Base-by-base conservation (phyloP, 2,888 invertebrate genomes). In the Sylvicola cinctus region DNA sequence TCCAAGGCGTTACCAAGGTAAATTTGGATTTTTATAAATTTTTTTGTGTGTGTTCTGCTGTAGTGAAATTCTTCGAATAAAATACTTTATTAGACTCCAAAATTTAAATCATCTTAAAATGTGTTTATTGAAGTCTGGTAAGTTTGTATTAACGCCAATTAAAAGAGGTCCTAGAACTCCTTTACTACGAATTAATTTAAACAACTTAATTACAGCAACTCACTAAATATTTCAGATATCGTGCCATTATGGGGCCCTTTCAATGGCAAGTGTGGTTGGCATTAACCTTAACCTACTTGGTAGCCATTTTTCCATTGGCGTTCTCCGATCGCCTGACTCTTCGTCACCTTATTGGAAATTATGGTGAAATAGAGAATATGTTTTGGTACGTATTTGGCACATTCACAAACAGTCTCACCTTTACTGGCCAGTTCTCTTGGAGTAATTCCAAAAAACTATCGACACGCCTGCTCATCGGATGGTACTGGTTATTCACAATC, bases 371-470 rank as follows among this genome's bases (percentile, higher is more conserved):
- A 26, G 78, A 79, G 54, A 76, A 79, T 45, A 80, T 81, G 79
- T 81, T 81, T 51, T 83, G 81, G 81, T 80, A 79, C 48, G 78
- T 83, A 35, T 83, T 80, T 45, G 80, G 81, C 4, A 81, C 80
- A 29, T 83, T 81, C 47, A 83, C 83, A 1, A 83, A 83, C 47
- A 73, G 75, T 43, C 77, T 83, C 45, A 73, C 74, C 0, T 76
- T 76, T 45, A 54, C 62, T 28, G 74, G 76, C 1, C 65, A 65
- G 46, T 66, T 70, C 43, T 74, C 77, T 10, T 81, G 76, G 77
- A 70, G 68, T 41, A 71, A 63, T 48, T 70, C 72, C 2, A 64
- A 63, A 31, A 77, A 75, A 50, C 53, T 68, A 15, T 73, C 79
- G 0, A 79, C 78, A 0, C 63, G 78, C 39, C 46, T 80, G 8